Conservation (phyloP, 2,888 invertebrate species). For the Candidula unifasciata region DNA sequence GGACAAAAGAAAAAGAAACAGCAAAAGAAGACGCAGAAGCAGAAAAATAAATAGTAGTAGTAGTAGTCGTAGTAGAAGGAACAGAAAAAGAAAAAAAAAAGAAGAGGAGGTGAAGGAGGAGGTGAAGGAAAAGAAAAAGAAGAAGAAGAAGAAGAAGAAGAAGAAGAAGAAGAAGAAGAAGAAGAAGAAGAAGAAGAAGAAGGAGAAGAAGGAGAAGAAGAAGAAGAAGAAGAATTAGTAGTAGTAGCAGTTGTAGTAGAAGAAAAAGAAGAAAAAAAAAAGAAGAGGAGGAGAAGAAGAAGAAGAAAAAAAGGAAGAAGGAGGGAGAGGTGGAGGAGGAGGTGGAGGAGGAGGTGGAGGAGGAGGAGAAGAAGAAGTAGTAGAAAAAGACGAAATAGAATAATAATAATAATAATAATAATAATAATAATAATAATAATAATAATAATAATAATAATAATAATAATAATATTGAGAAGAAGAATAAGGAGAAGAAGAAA, state of each 20-base stretch:
- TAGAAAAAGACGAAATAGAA: neutral
- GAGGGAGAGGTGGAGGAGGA: neutral
- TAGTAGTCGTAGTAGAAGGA: no score
- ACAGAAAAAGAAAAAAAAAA: neutral
- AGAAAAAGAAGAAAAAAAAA: neutral
- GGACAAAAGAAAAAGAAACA: neutral
- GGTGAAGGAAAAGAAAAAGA: neutral
- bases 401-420: neutral
- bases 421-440: no score
- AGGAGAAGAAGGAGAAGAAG: neutral
- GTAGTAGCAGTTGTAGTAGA: no score
- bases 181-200: neutral
- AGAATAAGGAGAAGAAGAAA: no score
- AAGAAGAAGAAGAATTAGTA: no score
- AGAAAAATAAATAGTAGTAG: neutral
- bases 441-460: no score
- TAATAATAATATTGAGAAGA: no score
- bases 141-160: neutral
- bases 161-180: neutral
- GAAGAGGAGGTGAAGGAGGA: neutral
- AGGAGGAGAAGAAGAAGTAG: neutral
- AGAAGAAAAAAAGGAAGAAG: neutral
- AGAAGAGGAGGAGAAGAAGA: neutral
- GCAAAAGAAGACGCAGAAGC: neutral
- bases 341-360: neutral